Evolutionary conservation across 1,140 invertebrate species (phyloP).

Genomic region (Anoplolepis gracilipes): DNA sequence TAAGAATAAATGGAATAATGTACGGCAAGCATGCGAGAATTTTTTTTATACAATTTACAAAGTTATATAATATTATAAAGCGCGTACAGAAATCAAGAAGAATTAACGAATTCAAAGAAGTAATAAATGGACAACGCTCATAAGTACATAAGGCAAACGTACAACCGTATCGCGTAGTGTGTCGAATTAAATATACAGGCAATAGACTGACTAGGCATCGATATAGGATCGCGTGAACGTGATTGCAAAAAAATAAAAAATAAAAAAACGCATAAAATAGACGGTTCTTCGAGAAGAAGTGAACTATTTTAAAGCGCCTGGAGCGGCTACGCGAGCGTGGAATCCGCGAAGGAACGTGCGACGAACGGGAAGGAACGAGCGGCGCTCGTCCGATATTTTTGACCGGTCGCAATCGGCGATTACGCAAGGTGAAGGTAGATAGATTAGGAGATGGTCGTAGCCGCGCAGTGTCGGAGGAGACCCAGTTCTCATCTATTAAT

Average conservation of each 20-base stretch:
- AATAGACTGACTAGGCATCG: constrained; percentile 30
- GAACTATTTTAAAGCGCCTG: constrained; percentile 58
- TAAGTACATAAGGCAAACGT: constrained; percentile 34
- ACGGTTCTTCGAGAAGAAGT: constrained; percentile 70
- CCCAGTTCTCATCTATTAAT: constrained; percentile 83
- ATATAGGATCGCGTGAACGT: constrained; percentile 68
- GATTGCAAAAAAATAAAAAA: constrained; percentile 56
- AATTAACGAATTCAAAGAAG: constrained; percentile 37
- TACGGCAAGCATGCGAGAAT: not conserved
- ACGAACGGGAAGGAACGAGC: not conserved
- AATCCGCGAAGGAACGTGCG: constrained; percentile 64
- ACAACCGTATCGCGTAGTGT: constrained; percentile 31
- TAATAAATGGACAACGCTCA: constrained; percentile 23
- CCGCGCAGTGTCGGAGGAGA: constrained; percentile 63
- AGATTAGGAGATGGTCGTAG: constrained; percentile 53
- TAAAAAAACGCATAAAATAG: constrained; percentile 66
- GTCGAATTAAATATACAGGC: constrained; percentile 57
- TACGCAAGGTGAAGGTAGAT: constrained; percentile 70
- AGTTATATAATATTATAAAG: not conserved
- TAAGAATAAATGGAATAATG: not conserved
- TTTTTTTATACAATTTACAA: not conserved
- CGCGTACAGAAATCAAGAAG: constrained; percentile 5
- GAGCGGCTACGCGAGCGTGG: constrained; percentile 67
- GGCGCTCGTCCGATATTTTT: constrained; percentile 57
- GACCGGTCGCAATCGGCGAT: constrained; percentile 60